Evolutionary conservation across 2,797 vertebrate species (phyloP), one percentile per base, ranked within the genome.

Genomic region (Columba guinea): DNA sequence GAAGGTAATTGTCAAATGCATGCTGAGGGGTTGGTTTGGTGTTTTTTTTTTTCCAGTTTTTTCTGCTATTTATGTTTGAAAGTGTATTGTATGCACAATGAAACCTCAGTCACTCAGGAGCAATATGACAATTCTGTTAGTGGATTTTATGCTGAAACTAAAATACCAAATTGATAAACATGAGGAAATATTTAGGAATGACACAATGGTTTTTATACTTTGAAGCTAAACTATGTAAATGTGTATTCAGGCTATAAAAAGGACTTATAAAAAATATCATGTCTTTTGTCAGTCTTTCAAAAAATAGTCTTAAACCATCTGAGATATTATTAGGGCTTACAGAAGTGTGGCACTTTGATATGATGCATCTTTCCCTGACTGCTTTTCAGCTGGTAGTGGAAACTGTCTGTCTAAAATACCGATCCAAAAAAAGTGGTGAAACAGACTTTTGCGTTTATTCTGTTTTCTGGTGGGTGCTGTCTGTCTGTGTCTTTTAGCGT

Each of bases 211-310:
- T 94, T 95, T 87, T 37, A 44, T 58, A 22, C n/a, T 73, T 76
- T 9, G 37, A 65, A 39, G 35, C 13, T 44, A 68, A 52, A 15
- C 60, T 68, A 24, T 30, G 20, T 18, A 53, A 59, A 46, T 76
- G 58, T 56, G 58, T 39, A 46, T 30, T 59, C 44, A 81, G 13
- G 16, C 55, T 89, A 19, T 75, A 78, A 76, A 26, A 85, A 85
- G 2, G 13, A 17, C 0, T 0, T 37, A 10, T 1, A 28, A 58
- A 49, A 88, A 88, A 34, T 77, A 37, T 1, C 7, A 12, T 0
- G 0, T 80, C 35, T 80, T 1, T 26, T 56, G 18, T 56, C 26
- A 62, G 46, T 49, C 30, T 56, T 75, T 46, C 3, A 20, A 35
- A 75, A 44, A 68, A 16, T 22, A 4, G 32, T 52, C 26, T 75